Base-by-base conservation (phyloP, 2,113 vertebrate genomes). In the Apistogramma diplotaenia region DNA sequence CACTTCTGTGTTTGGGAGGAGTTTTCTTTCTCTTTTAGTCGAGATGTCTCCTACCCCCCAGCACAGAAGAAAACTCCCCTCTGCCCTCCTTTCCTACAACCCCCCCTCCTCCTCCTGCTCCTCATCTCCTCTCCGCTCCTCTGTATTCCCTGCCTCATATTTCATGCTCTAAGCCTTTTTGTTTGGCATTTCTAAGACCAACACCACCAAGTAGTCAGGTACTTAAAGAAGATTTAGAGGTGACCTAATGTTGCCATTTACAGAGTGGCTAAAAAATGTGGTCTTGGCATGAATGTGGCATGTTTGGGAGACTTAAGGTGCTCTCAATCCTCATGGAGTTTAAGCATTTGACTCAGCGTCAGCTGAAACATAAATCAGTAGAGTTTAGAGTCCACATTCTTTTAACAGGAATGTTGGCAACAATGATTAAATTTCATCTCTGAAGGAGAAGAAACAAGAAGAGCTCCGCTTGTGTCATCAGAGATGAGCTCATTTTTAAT, bases 1-100 rank as follows among this genome's bases (percentile, higher is more conserved):
- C 85, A 81, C 87, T 60, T 40, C 84, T 89, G 57, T 33, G 74
- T 89, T 54, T 91, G 93, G 92, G 89, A 89, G 89, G 92, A 92
- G 85, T 89, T 91, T 90, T 85, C 71, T 82, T 91, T 90, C 85
- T 88, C 87, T 85, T 70, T 90, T 56, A 80, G 79, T 62, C 49
- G 76, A 91, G 87, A 91, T 84, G 87, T 85, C 86, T 81, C 90
- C 79, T 70, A 53, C 43, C 89, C 85, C 84, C 85, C 83, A 91
- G 74, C 90, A 56, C 83, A 31, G 72, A 91, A 89, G 60, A 87
- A 86, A 88, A 83, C 81, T 85, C 89, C 76, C 76, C 70, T 56
- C 54, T 60, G 16, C 55, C 74, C 58, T 53, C 79, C n/a, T 76
- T 72, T 72, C n/a, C 58, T 35, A 51, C 67, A 3, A 33, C 53